These are phyloP conservation scores for Pluvialis apricaria DNA, from an alignment of 2,113 vertebrate species.

Conservation along the genomic window DNA sequence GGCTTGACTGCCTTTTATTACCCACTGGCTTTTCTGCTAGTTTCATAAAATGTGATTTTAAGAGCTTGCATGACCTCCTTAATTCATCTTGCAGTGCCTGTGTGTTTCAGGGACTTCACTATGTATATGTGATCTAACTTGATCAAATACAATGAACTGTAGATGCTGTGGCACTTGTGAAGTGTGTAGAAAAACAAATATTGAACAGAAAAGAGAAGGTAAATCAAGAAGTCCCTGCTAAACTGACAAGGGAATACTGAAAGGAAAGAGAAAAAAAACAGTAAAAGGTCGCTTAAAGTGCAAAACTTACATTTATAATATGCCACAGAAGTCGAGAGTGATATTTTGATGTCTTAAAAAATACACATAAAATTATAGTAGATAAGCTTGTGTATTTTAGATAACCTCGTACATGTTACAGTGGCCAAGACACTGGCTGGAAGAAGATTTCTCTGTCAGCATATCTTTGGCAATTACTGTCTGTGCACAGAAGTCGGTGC, in stretches of 20 bases:
- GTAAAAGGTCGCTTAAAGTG: background rate
- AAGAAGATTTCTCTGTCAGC: background rate
- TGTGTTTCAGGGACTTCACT: slow-evolving; percentile 20
- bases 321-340: background rate
- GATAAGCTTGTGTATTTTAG: background rate
- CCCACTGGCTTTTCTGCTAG: background rate
- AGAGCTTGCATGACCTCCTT: background rate
- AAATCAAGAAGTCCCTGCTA: slow-evolving; percentile 4
- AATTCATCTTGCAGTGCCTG: background rate
- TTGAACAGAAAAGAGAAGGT: slow-evolving; percentile 8
- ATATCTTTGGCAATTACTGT: background rate
- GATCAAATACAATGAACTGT: slow-evolving; percentile 42
- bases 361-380: background rate
- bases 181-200: slow-evolving; percentile 33
- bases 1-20: slow-evolving; percentile 13
- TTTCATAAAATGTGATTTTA: slow-evolving; percentile 26
- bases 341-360: background rate
- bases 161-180: background rate
- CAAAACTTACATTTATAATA: background rate
- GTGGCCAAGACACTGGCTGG: background rate
- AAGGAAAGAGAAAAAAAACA: background rate
- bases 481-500: accelerated
- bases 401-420: accelerated
- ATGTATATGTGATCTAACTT: slow-evolving; percentile 39
- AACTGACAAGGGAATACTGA: background rate